Evolutionary conservation across 2,888 invertebrate genomes (phyloP), one percentile per base, ranked within the genome.

Genomic region (Plagodis dolabraria): DNA sequence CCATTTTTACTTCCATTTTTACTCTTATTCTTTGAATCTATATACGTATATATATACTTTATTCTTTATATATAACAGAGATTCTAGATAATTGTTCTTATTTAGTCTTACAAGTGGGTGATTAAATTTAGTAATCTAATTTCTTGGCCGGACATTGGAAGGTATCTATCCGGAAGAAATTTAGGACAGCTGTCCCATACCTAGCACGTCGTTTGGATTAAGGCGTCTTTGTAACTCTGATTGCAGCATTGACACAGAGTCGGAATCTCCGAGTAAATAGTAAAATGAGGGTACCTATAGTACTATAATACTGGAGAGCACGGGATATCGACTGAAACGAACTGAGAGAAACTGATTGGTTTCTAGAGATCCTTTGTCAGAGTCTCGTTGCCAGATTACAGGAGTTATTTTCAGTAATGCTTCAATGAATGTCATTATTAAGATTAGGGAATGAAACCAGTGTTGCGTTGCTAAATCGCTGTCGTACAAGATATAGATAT

Each of bases 331-430:
- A 43, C 12, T 43, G 43, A 43, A 43, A 43, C 43, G 5, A 43
- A 36, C 35, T 12, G 36, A 12, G 12, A 11, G 34, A 47, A 47
- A 12, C 47, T 12, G 47, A 47, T 47, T 47, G 47, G 12, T 47
- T 36, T 35, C 36, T 36, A 11, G 36, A 47, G 47, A 48, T 48
- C 36, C 11, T 22, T n/a, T 10, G 11, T 35, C 43, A 42, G 40
- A 43, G 43, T 34, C 42, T 42, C 42, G 35, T 11, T n/a, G 2
- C 36, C 44, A 44, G n/a, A 48, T 36, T 43, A 36, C 35, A 10
- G 44, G 43, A 47, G 47, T 47, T 44, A 33, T 22, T 12, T 33
- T 9, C 22, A 10, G 12, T 12, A 12, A 43, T 8, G 43, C 8
- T 12, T 43, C 2, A 43, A 12, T 43, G 8, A 5, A 9, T 11